Base-by-base conservation (phyloP, 2,113 vertebrate species). In the Hippoglossus stenolepis region DNA sequence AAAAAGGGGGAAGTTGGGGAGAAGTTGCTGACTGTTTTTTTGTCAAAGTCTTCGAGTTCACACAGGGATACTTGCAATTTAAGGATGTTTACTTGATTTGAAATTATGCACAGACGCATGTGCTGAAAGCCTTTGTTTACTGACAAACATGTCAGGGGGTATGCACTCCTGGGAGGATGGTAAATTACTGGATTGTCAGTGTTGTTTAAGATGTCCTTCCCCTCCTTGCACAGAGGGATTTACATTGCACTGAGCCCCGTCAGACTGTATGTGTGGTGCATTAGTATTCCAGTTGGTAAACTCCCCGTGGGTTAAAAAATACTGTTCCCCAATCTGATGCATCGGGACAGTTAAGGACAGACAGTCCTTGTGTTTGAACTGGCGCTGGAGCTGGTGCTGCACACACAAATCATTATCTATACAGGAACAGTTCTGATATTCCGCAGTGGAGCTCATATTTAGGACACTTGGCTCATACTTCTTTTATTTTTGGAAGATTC, bases 61-160 rank as follows among this genome's bases (percentile, higher is more conserved):
- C 84, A 64, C 61, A 51, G 73, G 79, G 85, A 89, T 78, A 49
- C 63, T 77, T 61, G 2, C 47, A 78, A 67, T 83, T 78, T 82
- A 79, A 72, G 58, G 31, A 72, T 87, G 86, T 86, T 88, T 85
- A 77, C 77, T 86, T 74, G 69, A 84, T 77, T 80, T 75, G 13
- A 80, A 84, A 71, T 91, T 82, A 90, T 90, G 88, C 89, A 79
- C 56, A 82, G 54, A 56, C 7, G 23, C 8, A 21, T 59, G 68
- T 75, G 78, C 65, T 56, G 12, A 49, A 21, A 79, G 43, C 40
- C 79, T 84, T 89, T 93, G 86, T 91, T 91, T 88, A 71, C 60
- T 68, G 43, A 80, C 64, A 66, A 8, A 28, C 79, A 72, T 72
- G 80, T 77, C 53, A 71, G 61, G 71, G 71, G 68, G 53, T 74